A percentile compares a stretch with the other conserved stretches of the same genome.
Conservation (phyloP, 2,888 invertebrate species). For the Thalpophila matura region DNA sequence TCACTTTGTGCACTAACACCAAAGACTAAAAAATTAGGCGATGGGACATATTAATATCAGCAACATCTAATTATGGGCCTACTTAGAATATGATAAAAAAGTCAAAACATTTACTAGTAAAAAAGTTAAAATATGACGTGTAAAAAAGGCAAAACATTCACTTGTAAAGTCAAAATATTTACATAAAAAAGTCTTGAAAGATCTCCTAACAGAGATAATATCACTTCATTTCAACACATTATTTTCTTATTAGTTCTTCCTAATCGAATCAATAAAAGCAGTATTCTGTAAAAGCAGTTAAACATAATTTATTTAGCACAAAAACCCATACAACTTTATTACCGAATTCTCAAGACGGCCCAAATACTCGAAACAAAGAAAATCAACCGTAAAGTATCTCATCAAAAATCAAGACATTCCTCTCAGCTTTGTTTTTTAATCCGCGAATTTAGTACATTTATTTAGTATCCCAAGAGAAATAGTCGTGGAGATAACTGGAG, state of each 20-base stretch:
- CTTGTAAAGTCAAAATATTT: too few relatives aligned
- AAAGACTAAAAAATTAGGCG: conserved; percentile 31
- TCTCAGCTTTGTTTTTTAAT: conserved; percentile 56
- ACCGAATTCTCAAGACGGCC: not conserved
- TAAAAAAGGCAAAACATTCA: too few relatives aligned
- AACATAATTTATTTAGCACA: too few relatives aligned
- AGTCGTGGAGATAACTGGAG: conserved; percentile 56
- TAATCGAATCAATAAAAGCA: too few relatives aligned
- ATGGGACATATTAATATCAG: not conserved
- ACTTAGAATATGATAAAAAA: too few relatives aligned
- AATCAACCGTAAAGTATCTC: conserved; percentile 32
- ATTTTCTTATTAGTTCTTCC: too few relatives aligned
- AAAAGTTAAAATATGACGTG: too few relatives aligned
- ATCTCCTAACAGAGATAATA: too few relatives aligned
- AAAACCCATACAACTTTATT: not conserved
- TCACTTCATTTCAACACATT: too few relatives aligned
- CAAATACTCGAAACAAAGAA: conserved; percentile 24
- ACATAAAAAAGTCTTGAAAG: too few relatives aligned
- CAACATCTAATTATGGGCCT: not conserved
- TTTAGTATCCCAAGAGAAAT: conserved; percentile 61
- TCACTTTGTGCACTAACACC: conserved; percentile 27
- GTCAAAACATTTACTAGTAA: too few relatives aligned
- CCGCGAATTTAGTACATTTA: conserved; percentile 61
- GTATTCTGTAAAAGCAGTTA: too few relatives aligned
- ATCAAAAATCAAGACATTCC: conserved; percentile 55